These are phyloP conservation scores for Pteropus alecto DNA, from an alignment of 2,113 vertebrate genomes.

Conservation along the genomic window DNA sequence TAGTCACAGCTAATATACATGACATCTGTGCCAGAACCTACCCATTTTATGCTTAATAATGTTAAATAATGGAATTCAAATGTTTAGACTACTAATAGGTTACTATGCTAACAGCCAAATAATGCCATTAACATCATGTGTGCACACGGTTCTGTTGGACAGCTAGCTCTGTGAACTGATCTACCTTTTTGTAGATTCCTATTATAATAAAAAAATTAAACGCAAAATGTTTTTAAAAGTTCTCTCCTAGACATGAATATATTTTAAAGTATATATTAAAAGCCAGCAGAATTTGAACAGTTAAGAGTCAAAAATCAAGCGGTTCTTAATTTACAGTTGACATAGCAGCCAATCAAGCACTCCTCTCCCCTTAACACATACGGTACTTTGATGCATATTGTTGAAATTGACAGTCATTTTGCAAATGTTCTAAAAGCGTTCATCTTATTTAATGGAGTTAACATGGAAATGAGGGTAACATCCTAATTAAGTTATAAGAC, in stretches of 20 bases:
- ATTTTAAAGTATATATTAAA: conserved; percentile 48
- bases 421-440: conserved; percentile 52
- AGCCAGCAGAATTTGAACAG: conserved; percentile 18
- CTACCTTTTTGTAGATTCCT: not conserved
- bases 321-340: conserved; percentile 32
- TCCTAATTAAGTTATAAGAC: conserved; percentile 30
- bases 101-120: not conserved
- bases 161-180: not conserved
- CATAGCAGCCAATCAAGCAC: not conserved
- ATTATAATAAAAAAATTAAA: not conserved
- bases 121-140: not conserved
- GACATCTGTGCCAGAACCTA: not conserved
- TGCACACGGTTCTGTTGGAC: not conserved
- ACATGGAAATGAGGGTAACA: conserved; percentile 17
- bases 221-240: conserved; percentile 47
- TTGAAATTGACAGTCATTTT: conserved; percentile 5
- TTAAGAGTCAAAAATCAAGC: conserved; percentile 24
- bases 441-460: conserved; percentile 28
- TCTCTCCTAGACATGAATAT: not conserved
- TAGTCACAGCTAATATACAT: not conserved
- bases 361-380: not conserved
- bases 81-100: not conserved
- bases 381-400: not conserved
- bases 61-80: conserved; percentile 26
- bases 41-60: not conserved